These are phyloP conservation scores for Synanthedon andrenaeformis DNA, from an alignment of 2,888 invertebrate genomes.

Conservation along the genomic window DNA sequence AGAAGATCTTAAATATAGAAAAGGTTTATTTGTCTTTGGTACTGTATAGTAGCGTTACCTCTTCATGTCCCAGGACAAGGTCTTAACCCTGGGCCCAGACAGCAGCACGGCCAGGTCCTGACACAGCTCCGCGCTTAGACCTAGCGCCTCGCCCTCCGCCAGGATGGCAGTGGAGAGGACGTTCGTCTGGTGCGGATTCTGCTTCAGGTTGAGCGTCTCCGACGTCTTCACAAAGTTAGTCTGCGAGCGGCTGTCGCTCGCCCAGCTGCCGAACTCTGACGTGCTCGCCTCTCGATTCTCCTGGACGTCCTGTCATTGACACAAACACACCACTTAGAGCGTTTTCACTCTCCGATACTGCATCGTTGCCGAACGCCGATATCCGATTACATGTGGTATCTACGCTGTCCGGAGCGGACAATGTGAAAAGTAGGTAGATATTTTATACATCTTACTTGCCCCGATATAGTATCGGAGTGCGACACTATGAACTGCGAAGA, in stretches of 20 bases:
- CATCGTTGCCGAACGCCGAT: too few relatives aligned
- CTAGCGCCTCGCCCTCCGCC: constrained; percentile 74
- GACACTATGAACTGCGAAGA: too few relatives aligned
- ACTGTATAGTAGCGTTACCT: constrained; percentile 22
- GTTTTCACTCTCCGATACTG: not conserved
- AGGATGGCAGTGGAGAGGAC: constrained; percentile 68
- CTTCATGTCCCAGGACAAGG: constrained; percentile 76
- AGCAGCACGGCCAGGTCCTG: constrained; percentile 79
- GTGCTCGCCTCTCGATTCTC: constrained; percentile 24
- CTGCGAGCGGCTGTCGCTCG: constrained; percentile 52
- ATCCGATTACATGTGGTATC: too few relatives aligned
- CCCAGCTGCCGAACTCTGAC: constrained; percentile 56
- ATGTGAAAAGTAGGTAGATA: too few relatives aligned
- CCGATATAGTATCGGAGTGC: too few relatives aligned
- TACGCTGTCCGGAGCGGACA: not conserved
- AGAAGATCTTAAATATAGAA: too few relatives aligned
- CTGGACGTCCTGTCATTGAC: constrained; percentile 23
- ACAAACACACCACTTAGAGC: constrained; percentile 3
- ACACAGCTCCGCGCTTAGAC: constrained; percentile 73
- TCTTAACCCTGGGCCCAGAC: constrained; percentile 77
- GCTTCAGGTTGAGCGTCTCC: constrained; percentile 49
- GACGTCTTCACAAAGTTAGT: constrained; percentile 65
- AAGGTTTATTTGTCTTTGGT: too few relatives aligned
- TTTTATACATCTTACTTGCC: not conserved
- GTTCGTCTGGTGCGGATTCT: constrained; percentile 58